These are phyloP conservation scores for Decapterus maruadsi DNA, from an alignment of 2,797 vertebrate genomes.

Conservation along the genomic window DNA sequence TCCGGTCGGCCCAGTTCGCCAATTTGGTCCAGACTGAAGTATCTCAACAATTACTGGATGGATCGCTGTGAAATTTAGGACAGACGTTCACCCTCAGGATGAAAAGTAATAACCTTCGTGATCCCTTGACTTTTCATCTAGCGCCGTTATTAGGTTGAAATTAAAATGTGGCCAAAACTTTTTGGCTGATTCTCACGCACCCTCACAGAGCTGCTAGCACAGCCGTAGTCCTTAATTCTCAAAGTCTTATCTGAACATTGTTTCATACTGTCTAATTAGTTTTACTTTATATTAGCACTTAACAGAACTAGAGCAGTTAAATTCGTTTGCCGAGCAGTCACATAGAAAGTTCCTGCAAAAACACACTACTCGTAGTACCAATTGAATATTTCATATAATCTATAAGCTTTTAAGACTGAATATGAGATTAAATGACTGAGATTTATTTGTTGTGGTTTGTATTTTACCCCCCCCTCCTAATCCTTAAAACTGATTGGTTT, in stretches of 20 bases:
- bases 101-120: not conserved
- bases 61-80: not conserved
- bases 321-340: not conserved
- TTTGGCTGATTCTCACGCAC: not conserved
- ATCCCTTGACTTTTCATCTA: not conserved
- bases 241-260: not conserved
- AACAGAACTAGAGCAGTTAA: not conserved
- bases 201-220: not conserved
- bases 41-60: not conserved
- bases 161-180: not conserved
- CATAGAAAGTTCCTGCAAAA: not conserved
- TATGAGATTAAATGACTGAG: constrained; percentile 34
- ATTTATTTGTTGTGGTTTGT: constrained; percentile 12
- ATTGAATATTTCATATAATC: not conserved
- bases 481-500: constrained; percentile 47
- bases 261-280: not conserved
- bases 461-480: constrained; percentile 6
- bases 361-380: not conserved
- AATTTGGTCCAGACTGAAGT: not conserved
- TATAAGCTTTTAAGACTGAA: constrained; percentile 21
- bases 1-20: not conserved
- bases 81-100: not conserved
- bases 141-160: not conserved
- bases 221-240: not conserved
- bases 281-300: not conserved